Percentiles rank a stretch among this genome's conserved stretches.
phyloP scores from a whole-genome alignment of 2,888 invertebrate genomes.

The Papilio demoleus region DNA sequence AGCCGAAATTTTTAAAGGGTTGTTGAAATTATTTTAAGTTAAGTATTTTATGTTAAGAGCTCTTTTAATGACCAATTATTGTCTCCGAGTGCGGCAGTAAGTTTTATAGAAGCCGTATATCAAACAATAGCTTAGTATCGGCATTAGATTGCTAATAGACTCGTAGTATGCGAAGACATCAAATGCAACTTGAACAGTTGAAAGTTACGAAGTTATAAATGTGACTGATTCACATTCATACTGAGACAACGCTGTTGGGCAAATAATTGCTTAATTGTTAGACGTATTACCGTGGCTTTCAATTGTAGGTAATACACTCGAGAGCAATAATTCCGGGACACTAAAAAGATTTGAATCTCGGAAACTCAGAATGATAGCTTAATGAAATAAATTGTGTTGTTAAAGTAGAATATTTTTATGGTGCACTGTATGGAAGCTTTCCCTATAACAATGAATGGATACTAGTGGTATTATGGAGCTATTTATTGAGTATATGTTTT shows the following conservation, averaged over 20 bases:
- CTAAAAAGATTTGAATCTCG: too few relatives aligned
- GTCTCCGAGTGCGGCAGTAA: background rate
- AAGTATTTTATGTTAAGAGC: too few relatives aligned
- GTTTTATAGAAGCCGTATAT: background rate
- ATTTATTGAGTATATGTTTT: background rate
- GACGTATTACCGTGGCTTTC: background rate
- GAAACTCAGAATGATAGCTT: too few relatives aligned
- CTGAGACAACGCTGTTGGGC: background rate
- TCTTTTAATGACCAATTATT: background rate
- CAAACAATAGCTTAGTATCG: background rate
- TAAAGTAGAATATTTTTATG: constrained; percentile 1
- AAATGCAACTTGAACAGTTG: constrained; percentile 12
- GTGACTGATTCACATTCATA: background rate
- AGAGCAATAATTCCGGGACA: too few relatives aligned
- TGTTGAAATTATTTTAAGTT: too few relatives aligned
- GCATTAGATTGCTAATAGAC: background rate
- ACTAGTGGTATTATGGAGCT: background rate
- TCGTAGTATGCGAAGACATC: background rate
- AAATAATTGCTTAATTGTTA: background rate
- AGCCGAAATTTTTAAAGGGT: too few relatives aligned
- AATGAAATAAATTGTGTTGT: too few relatives aligned
- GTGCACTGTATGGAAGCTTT: background rate
- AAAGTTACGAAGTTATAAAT: constrained; percentile 13
- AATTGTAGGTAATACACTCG: too few relatives aligned
- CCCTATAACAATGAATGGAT: background rate